Percentiles rank a stretch among this genome's conserved stretches.
phyloP scores from a whole-genome alignment of 2,888 invertebrate genomes.

The Alloscopus bannaensis region DNA sequence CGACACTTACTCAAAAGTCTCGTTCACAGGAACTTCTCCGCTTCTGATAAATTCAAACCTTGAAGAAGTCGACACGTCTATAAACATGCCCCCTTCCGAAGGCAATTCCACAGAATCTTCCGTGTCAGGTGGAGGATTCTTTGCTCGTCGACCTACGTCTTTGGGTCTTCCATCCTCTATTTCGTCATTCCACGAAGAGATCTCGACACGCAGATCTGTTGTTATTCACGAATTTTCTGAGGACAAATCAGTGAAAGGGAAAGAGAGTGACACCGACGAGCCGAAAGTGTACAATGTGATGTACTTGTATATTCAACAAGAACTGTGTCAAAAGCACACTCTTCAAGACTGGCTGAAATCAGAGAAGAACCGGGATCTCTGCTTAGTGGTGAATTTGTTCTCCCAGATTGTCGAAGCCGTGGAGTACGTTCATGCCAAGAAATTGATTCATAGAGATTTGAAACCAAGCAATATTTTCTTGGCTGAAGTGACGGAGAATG shows the following conservation, averaged over 20 bases:
- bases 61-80: conserved; percentile 42
- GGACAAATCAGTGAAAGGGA: conserved; percentile 66
- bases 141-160: conserved; percentile 66
- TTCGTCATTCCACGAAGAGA: conserved; percentile 49
- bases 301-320: conserved; percentile 95
- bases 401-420: conserved; percentile 95
- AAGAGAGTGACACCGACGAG: conserved; percentile 29
- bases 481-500: conserved; percentile 62
- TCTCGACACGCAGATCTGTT: conserved; percentile 9
- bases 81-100: conserved; percentile 50
- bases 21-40: conserved; percentile 8
- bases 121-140: conserved; percentile 63
- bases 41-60: conserved; percentile 3
- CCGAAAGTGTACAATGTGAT: conserved; percentile 75
- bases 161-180: conserved; percentile 64
- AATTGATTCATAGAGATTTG: conserved; percentile 96
- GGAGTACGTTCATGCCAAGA: conserved; percentile 94
- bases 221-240: conserved; percentile 72
- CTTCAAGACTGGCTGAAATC: conserved; percentile 90
- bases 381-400: conserved; percentile 83
- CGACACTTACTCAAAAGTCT: conserved; percentile 3
- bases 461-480: conserved; percentile 81
- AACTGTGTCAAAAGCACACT: conserved; percentile 91
- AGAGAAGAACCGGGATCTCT: conserved; percentile 77
- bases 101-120: conserved; percentile 54